These are phyloP conservation scores for Hemibagrus guttatus DNA, from an alignment of 2,797 vertebrate genomes.

Conservation along the genomic window DNA sequence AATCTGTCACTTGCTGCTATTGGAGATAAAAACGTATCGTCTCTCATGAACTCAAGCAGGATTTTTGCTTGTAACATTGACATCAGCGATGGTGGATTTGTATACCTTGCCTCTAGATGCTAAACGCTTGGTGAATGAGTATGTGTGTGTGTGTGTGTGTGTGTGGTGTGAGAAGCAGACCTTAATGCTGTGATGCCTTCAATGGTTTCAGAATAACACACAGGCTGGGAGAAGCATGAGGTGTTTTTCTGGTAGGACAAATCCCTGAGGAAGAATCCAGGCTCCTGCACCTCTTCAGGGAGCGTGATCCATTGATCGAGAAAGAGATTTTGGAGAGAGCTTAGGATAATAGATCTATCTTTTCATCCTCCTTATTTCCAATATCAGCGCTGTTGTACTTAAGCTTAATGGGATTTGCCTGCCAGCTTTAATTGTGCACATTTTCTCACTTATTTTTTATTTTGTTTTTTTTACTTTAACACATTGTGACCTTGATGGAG, in stretches of 20 bases:
- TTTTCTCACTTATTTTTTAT: slow-evolving; percentile 53
- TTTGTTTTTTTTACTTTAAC: slow-evolving; percentile 16
- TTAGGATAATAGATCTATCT: slow-evolving; percentile 69
- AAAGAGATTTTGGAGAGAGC: slow-evolving; percentile 71
- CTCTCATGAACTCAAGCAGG: not conserved
- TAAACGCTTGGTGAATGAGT: slow-evolving; percentile 61
- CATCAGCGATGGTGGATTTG: slow-evolving; percentile 35
- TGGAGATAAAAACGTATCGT: not conserved
- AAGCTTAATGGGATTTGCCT: slow-evolving; percentile 60
- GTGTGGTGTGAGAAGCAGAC: slow-evolving; percentile 66
- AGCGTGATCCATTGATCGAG: slow-evolving; percentile 62
- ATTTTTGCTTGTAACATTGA: not conserved
- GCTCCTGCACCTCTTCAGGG: slow-evolving; percentile 66
- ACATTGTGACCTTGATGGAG: slow-evolving; percentile 58
- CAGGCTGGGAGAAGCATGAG: slow-evolving; percentile 70
- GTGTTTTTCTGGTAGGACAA: slow-evolving; percentile 71
- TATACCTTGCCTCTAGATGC: slow-evolving; percentile 59
- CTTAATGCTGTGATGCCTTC: slow-evolving; percentile 70
- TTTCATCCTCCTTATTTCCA: slow-evolving; percentile 59
- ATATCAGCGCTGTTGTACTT: slow-evolving; percentile 66
- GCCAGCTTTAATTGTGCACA: slow-evolving; percentile 63
- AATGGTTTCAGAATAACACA: slow-evolving; percentile 70
- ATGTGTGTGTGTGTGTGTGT: slow-evolving; percentile 58
- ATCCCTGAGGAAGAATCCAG: slow-evolving; percentile 65
- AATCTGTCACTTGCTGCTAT: not conserved